Conservation (phyloP, 2,797 vertebrate genomes). For the Amphiprion clarkii region DNA sequence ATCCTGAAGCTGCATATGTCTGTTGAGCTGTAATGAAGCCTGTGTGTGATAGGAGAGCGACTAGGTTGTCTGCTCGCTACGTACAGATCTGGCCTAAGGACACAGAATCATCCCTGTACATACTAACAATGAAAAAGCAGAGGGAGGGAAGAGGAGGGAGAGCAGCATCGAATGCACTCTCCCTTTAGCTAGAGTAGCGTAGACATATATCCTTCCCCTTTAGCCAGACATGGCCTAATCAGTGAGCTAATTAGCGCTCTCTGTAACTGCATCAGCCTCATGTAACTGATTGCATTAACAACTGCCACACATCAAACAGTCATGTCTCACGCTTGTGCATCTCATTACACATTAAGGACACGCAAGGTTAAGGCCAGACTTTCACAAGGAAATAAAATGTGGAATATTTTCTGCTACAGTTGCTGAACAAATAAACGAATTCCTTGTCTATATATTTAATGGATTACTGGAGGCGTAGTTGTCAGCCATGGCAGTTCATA, state of each 20-base stretch:
- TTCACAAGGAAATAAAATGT: slow-evolving; percentile 46
- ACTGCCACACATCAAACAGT: slow-evolving; percentile 77
- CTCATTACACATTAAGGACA: slow-evolving; percentile 73
- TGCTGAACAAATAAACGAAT: slow-evolving; percentile 55
- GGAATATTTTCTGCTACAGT: slow-evolving; percentile 50
- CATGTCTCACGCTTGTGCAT: slow-evolving; percentile 64
- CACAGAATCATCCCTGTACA: slow-evolving; percentile 33
- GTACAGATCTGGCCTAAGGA: slow-evolving; percentile 49
- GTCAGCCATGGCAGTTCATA: neutral
- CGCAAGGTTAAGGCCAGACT: slow-evolving; percentile 62
- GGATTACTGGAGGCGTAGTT: slow-evolving; percentile 39
- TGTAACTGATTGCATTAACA: slow-evolving; percentile 82
- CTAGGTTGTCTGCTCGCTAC: slow-evolving; percentile 44
- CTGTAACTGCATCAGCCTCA: slow-evolving; percentile 66
- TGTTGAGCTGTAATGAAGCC: slow-evolving; percentile 44
- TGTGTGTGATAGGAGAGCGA: slow-evolving; percentile 43
- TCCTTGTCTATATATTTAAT: slow-evolving; percentile 35
- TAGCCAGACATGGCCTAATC: slow-evolving; percentile 76
- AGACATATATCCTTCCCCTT: slow-evolving; percentile 63
- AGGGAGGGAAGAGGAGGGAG: slow-evolving; percentile 14
- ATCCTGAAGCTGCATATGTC: slow-evolving; percentile 40
- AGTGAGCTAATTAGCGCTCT: slow-evolving; percentile 74
- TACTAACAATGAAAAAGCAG: slow-evolving; percentile 23
- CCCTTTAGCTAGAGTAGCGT: slow-evolving; percentile 60
- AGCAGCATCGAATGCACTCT: slow-evolving; percentile 33